Base-by-base conservation (phyloP, 2,888 invertebrate species). In the Epsilonema sp. region DNA sequence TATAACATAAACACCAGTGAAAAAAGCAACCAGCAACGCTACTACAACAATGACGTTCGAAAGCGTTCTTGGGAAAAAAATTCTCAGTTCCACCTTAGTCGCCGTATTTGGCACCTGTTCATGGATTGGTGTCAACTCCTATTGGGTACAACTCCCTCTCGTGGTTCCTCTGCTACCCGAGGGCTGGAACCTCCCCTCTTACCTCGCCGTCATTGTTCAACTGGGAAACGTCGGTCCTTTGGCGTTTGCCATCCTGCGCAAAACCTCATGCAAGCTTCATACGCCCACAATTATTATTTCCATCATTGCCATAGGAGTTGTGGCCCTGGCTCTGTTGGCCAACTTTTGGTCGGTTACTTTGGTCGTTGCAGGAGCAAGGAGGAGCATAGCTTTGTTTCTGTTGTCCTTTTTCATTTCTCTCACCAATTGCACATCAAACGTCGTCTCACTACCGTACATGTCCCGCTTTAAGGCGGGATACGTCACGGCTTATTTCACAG, bases 61-160 rank as follows among this genome's bases (percentile, higher is more conserved):
- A n/a, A n/a, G n/a, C n/a, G n/a, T n/a, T n/a, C n/a, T n/a, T n/a
- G n/a, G n/a, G n/a, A n/a, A n/a, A n/a, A n/a, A n/a, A 31, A 31
- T 31, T 11, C 31, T 31, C 8, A 31, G 8, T 31, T 80, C 82
- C 66, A 60, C 76, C 51, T 67, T 82, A 49, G 76, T 80, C 54
- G 72, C 77, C 51, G 69, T 78, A 58, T 85, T 86, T 76, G 68
- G 66, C 13, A 56, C 67, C 11, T 61, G 66, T 20, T 66, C 84
- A 36, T 86, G 86, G 85, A 74, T 84, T 54, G 79, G 79, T 40
- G 76, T 86, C 46, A 86, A 84, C 69, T 82, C 80, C 5, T 73
- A 84, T 52, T 89, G 78, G 71, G 79, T 86, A 53, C 83, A 89
- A 66, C 69, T 87, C 52, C 86, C 87, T n/a, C 70, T 86, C 53